Percentiles rank a stretch among this genome's conserved stretches.
Conservation (phyloP, 2,797 vertebrate genomes). For the Silurus lanzhouensis region DNA sequence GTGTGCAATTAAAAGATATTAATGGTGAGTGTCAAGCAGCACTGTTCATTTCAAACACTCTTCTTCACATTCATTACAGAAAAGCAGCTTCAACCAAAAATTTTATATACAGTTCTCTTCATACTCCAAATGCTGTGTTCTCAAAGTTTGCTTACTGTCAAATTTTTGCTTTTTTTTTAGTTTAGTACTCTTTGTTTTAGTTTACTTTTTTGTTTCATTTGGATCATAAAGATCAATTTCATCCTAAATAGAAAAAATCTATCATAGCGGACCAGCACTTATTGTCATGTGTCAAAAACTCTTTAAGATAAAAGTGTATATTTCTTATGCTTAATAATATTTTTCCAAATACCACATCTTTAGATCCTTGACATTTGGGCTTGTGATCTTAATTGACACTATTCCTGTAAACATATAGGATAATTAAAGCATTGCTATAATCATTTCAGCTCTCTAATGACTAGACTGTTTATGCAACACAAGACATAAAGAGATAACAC, state of each 20-base stretch:
- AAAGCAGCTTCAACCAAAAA: background rate
- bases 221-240: background rate
- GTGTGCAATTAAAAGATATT: constrained; percentile 71
- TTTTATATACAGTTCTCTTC: background rate
- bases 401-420: background rate
- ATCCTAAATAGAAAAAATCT: too few relatives aligned
- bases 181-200: background rate
- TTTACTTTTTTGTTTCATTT: background rate
- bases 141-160: background rate
- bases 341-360: background rate
- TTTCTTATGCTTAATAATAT: background rate
- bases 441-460: background rate
- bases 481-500: background rate
- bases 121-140: background rate
- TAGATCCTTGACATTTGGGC: background rate
- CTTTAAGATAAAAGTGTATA: background rate
- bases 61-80: background rate
- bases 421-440: background rate
- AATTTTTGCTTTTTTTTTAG: background rate
- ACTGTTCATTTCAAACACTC: constrained; percentile 50
- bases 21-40: constrained; percentile 62
- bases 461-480: background rate
- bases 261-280: background rate
- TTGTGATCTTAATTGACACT: background rate
- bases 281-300: background rate